Evolutionary conservation across 2,113 vertebrate species (phyloP).

Genomic region (Naja naja): DNA sequence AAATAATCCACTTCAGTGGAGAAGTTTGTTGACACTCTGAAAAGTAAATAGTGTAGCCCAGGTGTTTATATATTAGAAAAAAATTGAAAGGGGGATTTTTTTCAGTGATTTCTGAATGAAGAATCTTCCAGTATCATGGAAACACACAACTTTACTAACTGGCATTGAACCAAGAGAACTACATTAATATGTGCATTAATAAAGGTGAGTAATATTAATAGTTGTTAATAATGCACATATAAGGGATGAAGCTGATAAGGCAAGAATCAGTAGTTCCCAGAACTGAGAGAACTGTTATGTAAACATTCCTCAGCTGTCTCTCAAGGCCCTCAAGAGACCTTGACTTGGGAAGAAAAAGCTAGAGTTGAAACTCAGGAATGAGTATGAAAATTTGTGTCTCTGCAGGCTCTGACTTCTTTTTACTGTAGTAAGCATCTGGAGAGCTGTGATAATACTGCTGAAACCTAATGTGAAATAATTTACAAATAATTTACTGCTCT

Average conservation of each 20-base stretch:
- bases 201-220: not conserved
- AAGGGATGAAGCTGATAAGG: not conserved
- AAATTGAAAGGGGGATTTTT: not conserved
- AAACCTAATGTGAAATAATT: not conserved
- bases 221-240: not conserved
- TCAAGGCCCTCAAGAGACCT: not conserved
- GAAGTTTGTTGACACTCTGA: not conserved
- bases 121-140: not conserved
- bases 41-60: not conserved
- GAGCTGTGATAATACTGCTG: not conserved
- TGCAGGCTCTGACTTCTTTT: not conserved
- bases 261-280: not conserved
- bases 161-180: not conserved
- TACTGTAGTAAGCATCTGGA: not conserved
- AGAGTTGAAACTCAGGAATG: not conserved
- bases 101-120: not conserved
- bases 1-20: not conserved
- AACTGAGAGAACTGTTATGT: not conserved
- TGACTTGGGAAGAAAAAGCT: not conserved
- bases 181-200: not conserved
- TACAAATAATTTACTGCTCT: not conserved
- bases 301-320: not conserved
- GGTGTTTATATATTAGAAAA: not conserved
- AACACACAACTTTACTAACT: not conserved
- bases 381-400: not conserved